Evolutionary conservation across 2,113 vertebrate genomes (phyloP).

Genomic region (Alethe diademata): DNA sequence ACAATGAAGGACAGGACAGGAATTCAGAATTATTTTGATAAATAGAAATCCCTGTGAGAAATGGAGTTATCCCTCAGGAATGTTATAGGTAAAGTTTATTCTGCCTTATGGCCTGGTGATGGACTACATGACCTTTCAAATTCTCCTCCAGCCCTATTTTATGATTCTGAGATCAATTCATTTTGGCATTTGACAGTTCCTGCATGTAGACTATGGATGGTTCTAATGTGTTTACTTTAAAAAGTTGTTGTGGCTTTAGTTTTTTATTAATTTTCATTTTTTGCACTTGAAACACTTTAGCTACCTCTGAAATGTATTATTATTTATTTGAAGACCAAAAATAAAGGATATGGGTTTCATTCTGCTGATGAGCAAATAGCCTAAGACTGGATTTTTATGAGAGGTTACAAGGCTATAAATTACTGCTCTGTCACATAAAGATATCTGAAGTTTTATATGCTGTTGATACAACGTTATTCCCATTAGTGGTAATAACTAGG

Average conservation of each 20-base stretch:
- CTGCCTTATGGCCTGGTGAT: slow-evolving; percentile 31
- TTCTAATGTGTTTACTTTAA: background rate
- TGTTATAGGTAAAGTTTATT: slow-evolving; percentile 34
- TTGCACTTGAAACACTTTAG: background rate
- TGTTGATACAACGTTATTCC: background rate
- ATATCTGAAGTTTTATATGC: background rate
- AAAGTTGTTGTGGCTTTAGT: too few species aligned
- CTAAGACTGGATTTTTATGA: background rate
- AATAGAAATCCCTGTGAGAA: background rate
- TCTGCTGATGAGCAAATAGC: background rate
- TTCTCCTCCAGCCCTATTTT: background rate
- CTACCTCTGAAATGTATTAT: background rate
- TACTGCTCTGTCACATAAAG: background rate
- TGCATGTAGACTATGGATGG: background rate
- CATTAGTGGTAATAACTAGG: background rate
- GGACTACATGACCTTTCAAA: slow-evolving; percentile 48
- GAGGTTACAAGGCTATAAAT: background rate
- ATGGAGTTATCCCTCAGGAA: background rate
- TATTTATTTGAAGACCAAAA: background rate
- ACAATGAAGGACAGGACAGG: background rate
- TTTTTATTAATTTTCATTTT: background rate
- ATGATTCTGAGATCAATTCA: slow-evolving; percentile 20
- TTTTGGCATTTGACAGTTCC: slow-evolving; percentile 12
- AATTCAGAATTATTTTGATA: background rate
- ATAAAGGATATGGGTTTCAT: background rate